phyloP scores from a whole-genome alignment of 2,113 vertebrate species.

The Gasterosteus aculeatus region DNA sequence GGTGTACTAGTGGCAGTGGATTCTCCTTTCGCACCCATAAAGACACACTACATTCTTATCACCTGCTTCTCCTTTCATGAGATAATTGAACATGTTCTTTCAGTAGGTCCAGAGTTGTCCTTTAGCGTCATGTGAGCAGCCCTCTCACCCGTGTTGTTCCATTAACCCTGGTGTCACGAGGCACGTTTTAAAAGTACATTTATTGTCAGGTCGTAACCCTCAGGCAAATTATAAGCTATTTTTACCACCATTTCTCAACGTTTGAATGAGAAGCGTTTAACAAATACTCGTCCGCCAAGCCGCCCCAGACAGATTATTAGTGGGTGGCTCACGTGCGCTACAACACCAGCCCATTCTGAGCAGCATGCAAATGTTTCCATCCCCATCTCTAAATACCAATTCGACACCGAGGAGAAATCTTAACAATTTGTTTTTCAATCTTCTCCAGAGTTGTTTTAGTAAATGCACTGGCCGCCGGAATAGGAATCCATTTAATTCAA shows the following conservation, averaged over 20 bases:
- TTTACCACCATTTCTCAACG: conserved; percentile 19
- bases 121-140: no score
- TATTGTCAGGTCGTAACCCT: conserved; percentile 10
- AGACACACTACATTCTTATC: no score
- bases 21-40: not conserved
- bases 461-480: conserved; percentile 3
- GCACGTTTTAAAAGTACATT: conserved; percentile 4
- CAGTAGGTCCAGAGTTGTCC: no score
- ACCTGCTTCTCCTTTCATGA: no score
- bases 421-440: conserved; percentile 3
- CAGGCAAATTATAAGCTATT: conserved; percentile 38
- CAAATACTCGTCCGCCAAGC: conserved; percentile 41
- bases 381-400: not conserved
- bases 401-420: not conserved
- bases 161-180: not conserved
- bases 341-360: conserved; percentile 22
- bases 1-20: no score
- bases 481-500: conserved; percentile 50
- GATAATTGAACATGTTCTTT: no score
- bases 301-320: conserved; percentile 15
- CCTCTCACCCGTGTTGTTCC: not conserved
- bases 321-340: not conserved
- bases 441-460: conserved; percentile 17
- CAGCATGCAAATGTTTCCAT: conserved; percentile 8
- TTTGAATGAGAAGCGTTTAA: conserved; percentile 41